phyloP scores from a whole-genome alignment of 2,113 vertebrate genomes.

The Limanda limanda region DNA sequence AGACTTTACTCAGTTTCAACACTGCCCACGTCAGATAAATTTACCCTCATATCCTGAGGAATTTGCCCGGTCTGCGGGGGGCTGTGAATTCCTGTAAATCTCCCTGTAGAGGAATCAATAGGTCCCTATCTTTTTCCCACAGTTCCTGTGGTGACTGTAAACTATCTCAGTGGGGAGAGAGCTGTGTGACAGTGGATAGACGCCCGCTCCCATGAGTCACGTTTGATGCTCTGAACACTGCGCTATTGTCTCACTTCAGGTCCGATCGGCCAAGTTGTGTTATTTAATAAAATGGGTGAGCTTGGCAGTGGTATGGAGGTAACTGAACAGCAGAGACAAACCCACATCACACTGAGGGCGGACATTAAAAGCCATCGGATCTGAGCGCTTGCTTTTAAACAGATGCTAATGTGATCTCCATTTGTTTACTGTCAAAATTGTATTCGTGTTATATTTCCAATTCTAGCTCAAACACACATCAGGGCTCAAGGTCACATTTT shows the following conservation, averaged over 20 bases:
- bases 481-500: slow-evolving; percentile 2
- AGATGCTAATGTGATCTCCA: slow-evolving; percentile 8
- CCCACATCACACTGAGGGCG: neutral
- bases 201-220: slow-evolving; percentile 12
- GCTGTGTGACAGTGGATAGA: slow-evolving; percentile 4
- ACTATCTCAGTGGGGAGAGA: slow-evolving; percentile 22
- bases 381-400: slow-evolving; percentile 9
- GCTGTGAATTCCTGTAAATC: slow-evolving; percentile 48
- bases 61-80: slow-evolving; percentile 1
- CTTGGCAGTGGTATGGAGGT: slow-evolving; percentile 6
- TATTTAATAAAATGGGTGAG: slow-evolving; percentile 22
- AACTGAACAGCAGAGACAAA: slow-evolving; percentile 14
- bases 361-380: slow-evolving; percentile 13
- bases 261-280: slow-evolving; percentile 16
- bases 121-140: slow-evolving; percentile 30
- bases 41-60: slow-evolving; percentile 34
- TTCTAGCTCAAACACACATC: neutral
- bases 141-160: slow-evolving; percentile 23
- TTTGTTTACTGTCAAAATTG: slow-evolving; percentile 1
- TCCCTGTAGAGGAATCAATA: slow-evolving; percentile 46
- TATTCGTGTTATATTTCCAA: neutral
- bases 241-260: neutral
- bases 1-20: slow-evolving; percentile 31
- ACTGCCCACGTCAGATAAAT: slow-evolving; percentile 29
- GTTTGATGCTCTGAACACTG: slow-evolving; percentile 1